Conservation (phyloP, 2,113 vertebrate genomes). For the Nothoprocta pentlandii region DNA sequence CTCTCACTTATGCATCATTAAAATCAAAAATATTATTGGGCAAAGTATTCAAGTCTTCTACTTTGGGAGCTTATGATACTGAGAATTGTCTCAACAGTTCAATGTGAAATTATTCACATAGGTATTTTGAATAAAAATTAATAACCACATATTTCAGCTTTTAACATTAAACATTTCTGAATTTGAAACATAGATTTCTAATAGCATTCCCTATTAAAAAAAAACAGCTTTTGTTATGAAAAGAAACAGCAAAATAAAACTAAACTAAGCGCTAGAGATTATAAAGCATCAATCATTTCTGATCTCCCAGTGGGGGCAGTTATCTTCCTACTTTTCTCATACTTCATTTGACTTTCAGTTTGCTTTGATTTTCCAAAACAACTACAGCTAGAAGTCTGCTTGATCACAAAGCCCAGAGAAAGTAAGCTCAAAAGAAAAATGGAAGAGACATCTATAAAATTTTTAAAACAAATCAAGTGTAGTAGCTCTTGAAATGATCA, state of each 20-base stretch:
- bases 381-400: background rate
- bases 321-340: background rate
- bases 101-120: background rate
- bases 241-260: background rate
- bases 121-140: background rate
- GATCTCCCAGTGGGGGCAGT: background rate
- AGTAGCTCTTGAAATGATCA: background rate
- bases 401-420: background rate
- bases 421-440: background rate
- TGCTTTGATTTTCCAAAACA: background rate
- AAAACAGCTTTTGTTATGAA: background rate
- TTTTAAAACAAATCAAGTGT: background rate
- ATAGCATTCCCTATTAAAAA: background rate
- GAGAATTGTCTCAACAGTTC: background rate
- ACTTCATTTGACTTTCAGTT: background rate
- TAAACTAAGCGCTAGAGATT: background rate
- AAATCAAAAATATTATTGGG: constrained; percentile 36
- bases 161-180: background rate
- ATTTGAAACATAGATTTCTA: background rate
- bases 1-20: constrained; percentile 14
- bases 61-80: background rate
- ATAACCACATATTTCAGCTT: background rate
- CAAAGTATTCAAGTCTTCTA: background rate
- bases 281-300: background rate
- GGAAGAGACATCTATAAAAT: background rate